Evolutionary conservation across 2,888 invertebrate species (phyloP), one percentile per base, ranked within the genome.

Genomic region (Tethea ocularis): DNA sequence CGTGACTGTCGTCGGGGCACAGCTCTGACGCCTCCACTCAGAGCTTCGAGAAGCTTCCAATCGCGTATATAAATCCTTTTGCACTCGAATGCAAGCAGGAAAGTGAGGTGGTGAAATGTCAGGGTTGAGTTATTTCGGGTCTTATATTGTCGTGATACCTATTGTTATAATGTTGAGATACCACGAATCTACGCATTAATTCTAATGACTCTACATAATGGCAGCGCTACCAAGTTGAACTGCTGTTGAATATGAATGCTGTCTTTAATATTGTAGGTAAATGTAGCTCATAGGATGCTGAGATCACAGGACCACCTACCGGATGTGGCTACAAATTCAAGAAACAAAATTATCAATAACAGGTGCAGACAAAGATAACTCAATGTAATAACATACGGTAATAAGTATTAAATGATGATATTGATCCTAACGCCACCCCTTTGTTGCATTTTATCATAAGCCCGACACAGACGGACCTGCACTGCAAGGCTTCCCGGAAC

Each of bases 1-100:
- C 88, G 82, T 87, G 83, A 85, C 86, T 74, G 73, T 74, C 66
- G 60, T 65, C 64, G 62, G 46, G 59, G 64, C 62, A 61, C 67
- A 64, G 57, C 10, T 22, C n/a, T 20, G 29, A 52, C 60, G 46
- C 59, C 56, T 36, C 61, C 29, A n/a, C 36, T 29, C 53, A 52
- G 41, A 56, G 60, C 54, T 54, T 33, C 36, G 17, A 36, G 54
- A 54, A 54, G 54, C 54, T 33, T 54, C 54, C 24, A 33, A 20
- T 54, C 6, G 20, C n/a, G 52, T 17, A 26, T 17, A 52, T 2
- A n/a, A 52, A n/a, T 41, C 41, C n/a, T 46, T 20, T 46, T n/a
- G 2, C 20, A 46, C n/a, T 3, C 20, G 46, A 46, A n/a, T 20
- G 17, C 46, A 10, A 46, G 2, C 46, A 46, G 0, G 8, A 20